Percentiles rank a stretch among this genome's conserved stretches.
Conservation (phyloP, 2,888 invertebrate species). For the Erebia palarica region DNA sequence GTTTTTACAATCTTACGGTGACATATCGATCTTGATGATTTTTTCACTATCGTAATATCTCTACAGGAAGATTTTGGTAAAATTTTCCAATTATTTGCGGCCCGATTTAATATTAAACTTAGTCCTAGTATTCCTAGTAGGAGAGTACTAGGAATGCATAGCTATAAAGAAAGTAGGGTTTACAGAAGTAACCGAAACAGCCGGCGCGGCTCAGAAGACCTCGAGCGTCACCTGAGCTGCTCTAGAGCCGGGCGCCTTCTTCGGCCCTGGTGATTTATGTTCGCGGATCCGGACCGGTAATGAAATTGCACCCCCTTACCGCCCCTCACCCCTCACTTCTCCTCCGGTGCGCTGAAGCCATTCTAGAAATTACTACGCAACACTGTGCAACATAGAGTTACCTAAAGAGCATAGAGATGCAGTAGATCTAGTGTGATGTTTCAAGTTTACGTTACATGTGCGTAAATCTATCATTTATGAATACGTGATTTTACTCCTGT, state of each 20-base stretch:
- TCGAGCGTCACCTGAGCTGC: slow-evolving; percentile 83
- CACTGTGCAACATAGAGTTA: slow-evolving; percentile 54
- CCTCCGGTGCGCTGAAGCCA: slow-evolving; percentile 65
- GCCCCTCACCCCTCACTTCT: slow-evolving; percentile 72
- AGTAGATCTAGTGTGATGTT: no score
- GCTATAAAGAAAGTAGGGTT: slow-evolving; percentile 78
- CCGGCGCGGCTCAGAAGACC: slow-evolving; percentile 64
- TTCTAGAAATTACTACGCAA: slow-evolving; percentile 82
- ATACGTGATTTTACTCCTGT: no score
- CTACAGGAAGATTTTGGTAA: no score
- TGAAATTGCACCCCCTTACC: slow-evolving; percentile 81
- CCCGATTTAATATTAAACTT: no score
- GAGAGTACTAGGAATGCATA: slow-evolving; percentile 70
- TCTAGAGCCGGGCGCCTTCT: slow-evolving; percentile 66
- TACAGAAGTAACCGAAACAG: slow-evolving; percentile 63
- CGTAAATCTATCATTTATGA: no score
- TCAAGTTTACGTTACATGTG: no score
- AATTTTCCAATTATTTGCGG: no score
- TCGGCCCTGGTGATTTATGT: slow-evolving; percentile 83
- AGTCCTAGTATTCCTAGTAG: slow-evolving; percentile 60
- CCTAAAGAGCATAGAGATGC: slow-evolving; percentile 41
- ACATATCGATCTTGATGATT: no score
- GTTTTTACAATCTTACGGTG: no score
- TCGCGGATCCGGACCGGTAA: slow-evolving; percentile 82
- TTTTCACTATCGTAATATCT: no score